A percentile compares a stretch with the other conserved stretches of the same genome.
These are phyloP conservation scores for Antheraea mylitta DNA, from an alignment of 1,140 invertebrate genomes.

Conservation along the genomic window DNA sequence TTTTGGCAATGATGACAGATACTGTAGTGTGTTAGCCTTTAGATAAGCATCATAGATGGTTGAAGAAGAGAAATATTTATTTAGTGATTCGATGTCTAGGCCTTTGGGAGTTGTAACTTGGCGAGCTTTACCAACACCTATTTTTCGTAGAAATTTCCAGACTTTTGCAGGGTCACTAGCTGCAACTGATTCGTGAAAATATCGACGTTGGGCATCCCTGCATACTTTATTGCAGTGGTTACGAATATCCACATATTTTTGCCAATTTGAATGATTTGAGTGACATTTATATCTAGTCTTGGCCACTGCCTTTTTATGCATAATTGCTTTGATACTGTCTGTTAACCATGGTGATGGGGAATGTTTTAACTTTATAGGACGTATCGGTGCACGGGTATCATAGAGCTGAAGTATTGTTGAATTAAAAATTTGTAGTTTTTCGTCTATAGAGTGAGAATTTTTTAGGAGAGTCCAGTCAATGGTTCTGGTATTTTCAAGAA, in stretches of 20 bases:
- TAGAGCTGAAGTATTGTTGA: conserved; percentile 10
- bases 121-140: conserved; percentile 26
- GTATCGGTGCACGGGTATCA: conserved; percentile 16
- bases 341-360: conserved; percentile 6
- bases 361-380: conserved; percentile 11
- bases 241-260: not conserved
- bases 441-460: not conserved
- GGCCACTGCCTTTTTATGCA: not conserved
- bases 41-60: not conserved
- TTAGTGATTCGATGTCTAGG: conserved; percentile 16
- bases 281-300: conserved; percentile 6
- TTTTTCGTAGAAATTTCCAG: conserved; percentile 25
- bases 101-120: conserved; percentile 3
- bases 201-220: conserved; percentile 29
- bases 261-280: not conserved
- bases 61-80: conserved; percentile 17
- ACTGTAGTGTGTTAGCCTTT: conserved; percentile 16
- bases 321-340: not conserved
- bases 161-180: conserved; percentile 27
- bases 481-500: conserved; percentile 5
- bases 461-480: conserved; percentile 13
- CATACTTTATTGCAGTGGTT: conserved; percentile 20
- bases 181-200: conserved; percentile 25
- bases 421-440: conserved; percentile 14
- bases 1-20: conserved; percentile 11